Conservation (phyloP, 2,888 invertebrate genomes). For the Diplazon laetatorius region DNA sequence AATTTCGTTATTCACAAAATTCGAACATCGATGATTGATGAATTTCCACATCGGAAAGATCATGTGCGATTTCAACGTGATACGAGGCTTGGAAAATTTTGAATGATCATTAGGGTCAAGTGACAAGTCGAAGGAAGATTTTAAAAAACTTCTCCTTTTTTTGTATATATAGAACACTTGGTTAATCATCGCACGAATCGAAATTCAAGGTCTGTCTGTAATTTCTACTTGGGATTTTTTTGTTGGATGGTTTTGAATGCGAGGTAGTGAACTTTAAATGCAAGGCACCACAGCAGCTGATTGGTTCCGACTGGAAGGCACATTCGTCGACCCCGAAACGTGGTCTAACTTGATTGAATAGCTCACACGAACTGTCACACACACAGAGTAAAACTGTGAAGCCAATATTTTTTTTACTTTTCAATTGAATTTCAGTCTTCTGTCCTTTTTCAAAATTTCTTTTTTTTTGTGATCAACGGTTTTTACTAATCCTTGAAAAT, state of each 20-base stretch:
- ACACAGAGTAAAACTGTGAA: neutral
- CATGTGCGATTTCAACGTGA: neutral
- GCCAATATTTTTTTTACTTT: neutral
- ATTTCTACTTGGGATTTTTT: conserved; percentile 11
- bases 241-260: conserved; percentile 12
- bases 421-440: no score
- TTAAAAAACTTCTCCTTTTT: conserved; percentile 4
- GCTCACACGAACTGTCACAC: neutral
- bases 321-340: neutral
- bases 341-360: neutral
- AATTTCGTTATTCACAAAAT: no score
- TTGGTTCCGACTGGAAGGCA: neutral
- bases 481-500: conserved; percentile 1
- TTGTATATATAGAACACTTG: no score
- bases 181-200: neutral
- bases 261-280: conserved; percentile 2
- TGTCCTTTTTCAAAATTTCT: neutral
- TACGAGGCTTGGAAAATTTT: neutral
- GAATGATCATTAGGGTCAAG: conserved; percentile 3
- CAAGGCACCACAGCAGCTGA: neutral
- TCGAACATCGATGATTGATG: no score
- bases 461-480: neutral
- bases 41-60: no score
- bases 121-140: neutral
- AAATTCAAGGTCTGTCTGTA: neutral